Conservation (phyloP, 2,888 invertebrate species). For the Acanthopleura granulata region DNA sequence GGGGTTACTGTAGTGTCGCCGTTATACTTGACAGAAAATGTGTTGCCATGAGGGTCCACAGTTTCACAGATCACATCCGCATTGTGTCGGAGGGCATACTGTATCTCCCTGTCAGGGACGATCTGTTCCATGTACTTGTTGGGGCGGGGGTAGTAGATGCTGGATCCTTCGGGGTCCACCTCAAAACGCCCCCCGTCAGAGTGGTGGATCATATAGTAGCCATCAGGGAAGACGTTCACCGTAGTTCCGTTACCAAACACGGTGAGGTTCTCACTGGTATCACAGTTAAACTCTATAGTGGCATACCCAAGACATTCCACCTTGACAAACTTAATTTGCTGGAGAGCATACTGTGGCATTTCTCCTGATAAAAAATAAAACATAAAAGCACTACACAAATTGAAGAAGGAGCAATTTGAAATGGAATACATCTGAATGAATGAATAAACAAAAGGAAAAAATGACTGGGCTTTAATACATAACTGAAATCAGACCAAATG, state of each 20-base stretch:
- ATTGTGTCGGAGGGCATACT: slow-evolving; percentile 63
- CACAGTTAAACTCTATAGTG: slow-evolving; percentile 66
- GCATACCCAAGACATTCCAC: slow-evolving; percentile 69
- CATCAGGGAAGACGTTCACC: slow-evolving; percentile 62
- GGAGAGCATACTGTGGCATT: slow-evolving; percentile 36
- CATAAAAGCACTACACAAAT: no score
- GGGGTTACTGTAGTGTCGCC: slow-evolving; percentile 60
- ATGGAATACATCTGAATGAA: no score
- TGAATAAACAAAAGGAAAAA: no score
- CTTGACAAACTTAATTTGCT: slow-evolving; percentile 60
- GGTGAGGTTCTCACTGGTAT: slow-evolving; percentile 63
- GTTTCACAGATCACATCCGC: slow-evolving; percentile 62
- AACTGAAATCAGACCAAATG: no score
- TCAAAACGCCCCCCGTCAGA: slow-evolving; percentile 60
- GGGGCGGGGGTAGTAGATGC: slow-evolving; percentile 55
- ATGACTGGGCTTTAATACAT: no score
- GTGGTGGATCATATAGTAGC: slow-evolving; percentile 64
- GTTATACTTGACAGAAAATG: slow-evolving; percentile 62
- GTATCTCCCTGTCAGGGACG: slow-evolving; percentile 49
- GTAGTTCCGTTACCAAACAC: slow-evolving; percentile 65
- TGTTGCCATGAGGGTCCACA: slow-evolving; percentile 63
- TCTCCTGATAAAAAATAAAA: slow-evolving; percentile 32
- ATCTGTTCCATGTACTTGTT: slow-evolving; percentile 51
- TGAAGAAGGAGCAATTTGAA: no score
- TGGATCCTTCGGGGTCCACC: slow-evolving; percentile 52